A percentile compares a stretch with the other conserved stretches of the same genome.
Evolutionary conservation across 2,113 vertebrate species (phyloP).

Genomic region (Dasypus novemcinctus): DNA sequence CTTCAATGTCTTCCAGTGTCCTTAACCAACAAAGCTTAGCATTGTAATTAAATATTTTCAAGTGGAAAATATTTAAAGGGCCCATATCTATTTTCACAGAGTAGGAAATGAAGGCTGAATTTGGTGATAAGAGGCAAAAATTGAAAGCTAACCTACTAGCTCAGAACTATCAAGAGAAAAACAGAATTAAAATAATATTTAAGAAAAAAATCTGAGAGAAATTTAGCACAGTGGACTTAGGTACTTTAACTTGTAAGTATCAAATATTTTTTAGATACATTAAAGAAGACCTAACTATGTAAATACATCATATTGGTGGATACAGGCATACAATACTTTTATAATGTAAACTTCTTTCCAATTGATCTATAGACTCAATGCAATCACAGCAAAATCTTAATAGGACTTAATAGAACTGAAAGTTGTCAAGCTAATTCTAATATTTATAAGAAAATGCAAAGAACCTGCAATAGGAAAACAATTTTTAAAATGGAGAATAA

Average conservation of each 20-base stretch:
- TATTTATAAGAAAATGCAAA: neutral
- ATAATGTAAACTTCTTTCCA: neutral
- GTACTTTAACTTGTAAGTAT: neutral
- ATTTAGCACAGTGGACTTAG: neutral
- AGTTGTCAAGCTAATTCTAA: neutral
- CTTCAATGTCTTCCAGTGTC: neutral
- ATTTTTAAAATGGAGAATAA: neutral
- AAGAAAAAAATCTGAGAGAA: no score
- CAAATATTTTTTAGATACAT: neutral
- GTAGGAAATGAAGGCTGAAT: neutral
- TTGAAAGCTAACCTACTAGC: neutral
- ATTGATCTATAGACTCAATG: neutral
- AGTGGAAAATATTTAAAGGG: neutral
- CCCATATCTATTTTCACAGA: neutral
- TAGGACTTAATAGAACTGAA: neutral
- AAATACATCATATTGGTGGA: neutral
- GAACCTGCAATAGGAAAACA: neutral
- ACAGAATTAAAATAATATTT: neutral
- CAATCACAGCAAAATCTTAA: neutral
- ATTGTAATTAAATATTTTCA: neutral
- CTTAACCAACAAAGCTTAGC: neutral
- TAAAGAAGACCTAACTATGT: neutral
- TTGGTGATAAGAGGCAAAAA: neutral
- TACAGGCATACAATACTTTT: neutral
- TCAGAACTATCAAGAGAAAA: neutral